Evolutionary conservation across 2,888 invertebrate genomes (phyloP).

Genomic region (Hedya salicella): DNA sequence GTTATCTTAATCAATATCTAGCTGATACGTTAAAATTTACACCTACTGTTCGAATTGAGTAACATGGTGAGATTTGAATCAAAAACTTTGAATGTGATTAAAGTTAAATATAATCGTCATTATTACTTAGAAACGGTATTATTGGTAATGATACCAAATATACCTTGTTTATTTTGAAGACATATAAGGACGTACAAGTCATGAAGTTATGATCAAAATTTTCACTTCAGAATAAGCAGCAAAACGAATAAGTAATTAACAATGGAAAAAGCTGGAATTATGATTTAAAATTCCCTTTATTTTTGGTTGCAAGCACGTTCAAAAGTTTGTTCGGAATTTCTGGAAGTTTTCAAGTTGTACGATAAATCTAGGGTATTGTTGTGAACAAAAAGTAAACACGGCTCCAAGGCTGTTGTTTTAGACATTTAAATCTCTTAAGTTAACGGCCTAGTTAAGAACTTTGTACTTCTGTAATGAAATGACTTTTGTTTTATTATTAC

Average conservation of each 20-base stretch:
- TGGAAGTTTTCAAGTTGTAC: slow-evolving; percentile 34
- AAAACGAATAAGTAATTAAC: slow-evolving; percentile 3
- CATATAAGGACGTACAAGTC: no score
- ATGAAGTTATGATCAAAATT: background rate
- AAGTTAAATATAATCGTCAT: no score
- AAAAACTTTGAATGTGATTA: no score
- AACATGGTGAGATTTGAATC: no score
- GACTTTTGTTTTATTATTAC: slow-evolving; percentile 42
- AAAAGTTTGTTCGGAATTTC: slow-evolving; percentile 31
- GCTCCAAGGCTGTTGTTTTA: slow-evolving; percentile 34
- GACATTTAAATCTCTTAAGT: slow-evolving; percentile 43
- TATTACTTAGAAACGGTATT: no score
- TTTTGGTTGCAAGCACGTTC: slow-evolving; percentile 17
- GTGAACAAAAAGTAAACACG: slow-evolving; percentile 40
- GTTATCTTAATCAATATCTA: no score
- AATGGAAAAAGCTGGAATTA: slow-evolving; percentile 1
- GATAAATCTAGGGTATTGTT: slow-evolving; percentile 39
- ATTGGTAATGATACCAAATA: no score
- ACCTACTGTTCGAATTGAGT: no score
- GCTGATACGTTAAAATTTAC: no score
- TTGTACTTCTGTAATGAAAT: slow-evolving; percentile 41
- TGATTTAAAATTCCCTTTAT: slow-evolving; percentile 17
- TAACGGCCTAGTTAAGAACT: slow-evolving; percentile 37
- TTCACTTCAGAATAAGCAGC: background rate
- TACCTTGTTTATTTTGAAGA: no score